These are phyloP conservation scores for Stegodyphus mimosarum DNA, from an alignment of 1,140 invertebrate genomes.

Conservation along the genomic window DNA sequence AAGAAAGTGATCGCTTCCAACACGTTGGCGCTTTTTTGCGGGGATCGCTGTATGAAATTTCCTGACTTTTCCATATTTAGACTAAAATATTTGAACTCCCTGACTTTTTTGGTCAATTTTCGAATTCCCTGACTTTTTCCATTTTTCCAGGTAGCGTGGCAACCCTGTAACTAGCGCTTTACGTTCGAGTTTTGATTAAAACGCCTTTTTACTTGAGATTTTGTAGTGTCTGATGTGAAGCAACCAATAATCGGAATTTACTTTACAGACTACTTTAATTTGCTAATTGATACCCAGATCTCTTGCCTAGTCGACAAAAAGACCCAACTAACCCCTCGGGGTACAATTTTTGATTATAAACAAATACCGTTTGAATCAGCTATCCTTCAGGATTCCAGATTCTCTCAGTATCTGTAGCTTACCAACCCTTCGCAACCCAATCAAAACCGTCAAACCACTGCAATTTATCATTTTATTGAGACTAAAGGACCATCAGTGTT, in stretches of 20 bases:
- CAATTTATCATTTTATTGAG: background rate
- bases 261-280: slow-evolving; percentile 51
- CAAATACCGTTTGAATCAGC: background rate
- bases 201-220: slow-evolving; percentile 9
- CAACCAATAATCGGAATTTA: slow-evolving; percentile 50
- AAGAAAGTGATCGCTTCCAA: too few relatives aligned
- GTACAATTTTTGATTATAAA: background rate
- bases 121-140: too few relatives aligned
- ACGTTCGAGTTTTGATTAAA: slow-evolving; percentile 26
- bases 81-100: too few relatives aligned
- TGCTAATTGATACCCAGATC: slow-evolving; percentile 6
- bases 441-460: background rate
- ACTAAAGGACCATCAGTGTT: slow-evolving; percentile 67
- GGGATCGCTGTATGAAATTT: too few relatives aligned
- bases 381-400: background rate
- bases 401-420: background rate
- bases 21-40: too few relatives aligned
- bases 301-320: slow-evolving; percentile 6
- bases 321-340: slow-evolving; percentile 6
- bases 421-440: background rate
- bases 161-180: too few relatives aligned
- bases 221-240: slow-evolving; percentile 38
- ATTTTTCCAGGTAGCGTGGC: too few relatives aligned
- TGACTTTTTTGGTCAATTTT: too few relatives aligned
- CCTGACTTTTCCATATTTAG: too few relatives aligned